Evolutionary conservation across 2,797 vertebrate species (phyloP).

Genomic region (Acomys russatus): DNA sequence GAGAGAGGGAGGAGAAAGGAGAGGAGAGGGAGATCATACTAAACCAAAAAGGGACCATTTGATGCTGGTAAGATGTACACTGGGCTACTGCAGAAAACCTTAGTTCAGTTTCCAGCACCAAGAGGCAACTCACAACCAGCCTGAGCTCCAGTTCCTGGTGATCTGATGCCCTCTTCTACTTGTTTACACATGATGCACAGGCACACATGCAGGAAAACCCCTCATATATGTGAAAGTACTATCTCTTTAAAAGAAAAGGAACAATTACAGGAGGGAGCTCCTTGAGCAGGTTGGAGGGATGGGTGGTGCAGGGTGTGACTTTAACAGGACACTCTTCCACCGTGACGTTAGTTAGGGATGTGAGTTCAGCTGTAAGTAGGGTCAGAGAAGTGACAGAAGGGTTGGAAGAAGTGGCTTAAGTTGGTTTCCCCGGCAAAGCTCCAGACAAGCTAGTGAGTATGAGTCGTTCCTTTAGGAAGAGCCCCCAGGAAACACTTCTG

Average conservation of each 20-base stretch:
- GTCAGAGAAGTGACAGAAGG: background rate
- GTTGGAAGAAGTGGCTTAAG: constrained; percentile 2
- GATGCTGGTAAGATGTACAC: background rate
- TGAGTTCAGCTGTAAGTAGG: background rate
- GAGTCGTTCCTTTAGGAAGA: background rate
- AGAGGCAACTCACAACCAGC: background rate
- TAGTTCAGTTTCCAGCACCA: background rate
- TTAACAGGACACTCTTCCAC: background rate
- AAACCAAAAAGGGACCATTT: background rate
- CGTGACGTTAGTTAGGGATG: background rate
- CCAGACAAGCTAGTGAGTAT: background rate
- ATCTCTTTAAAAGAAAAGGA: background rate
- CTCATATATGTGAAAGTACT: no score
- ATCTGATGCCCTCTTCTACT: background rate
- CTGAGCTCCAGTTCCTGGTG: background rate
- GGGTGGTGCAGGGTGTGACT: background rate
- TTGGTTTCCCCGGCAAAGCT: background rate
- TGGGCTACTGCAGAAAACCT: background rate
- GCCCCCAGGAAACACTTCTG: background rate
- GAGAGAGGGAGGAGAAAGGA: no score
- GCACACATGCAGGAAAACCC: background rate
- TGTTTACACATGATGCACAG: background rate
- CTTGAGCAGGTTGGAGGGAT: background rate
- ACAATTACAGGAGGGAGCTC: background rate
- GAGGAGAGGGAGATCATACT: background rate